A percentile compares a stretch with the other conserved stretches of the same genome.
Evolutionary conservation across 2,888 invertebrate genomes (phyloP).

Genomic region (Parnassius mnemosyne): DNA sequence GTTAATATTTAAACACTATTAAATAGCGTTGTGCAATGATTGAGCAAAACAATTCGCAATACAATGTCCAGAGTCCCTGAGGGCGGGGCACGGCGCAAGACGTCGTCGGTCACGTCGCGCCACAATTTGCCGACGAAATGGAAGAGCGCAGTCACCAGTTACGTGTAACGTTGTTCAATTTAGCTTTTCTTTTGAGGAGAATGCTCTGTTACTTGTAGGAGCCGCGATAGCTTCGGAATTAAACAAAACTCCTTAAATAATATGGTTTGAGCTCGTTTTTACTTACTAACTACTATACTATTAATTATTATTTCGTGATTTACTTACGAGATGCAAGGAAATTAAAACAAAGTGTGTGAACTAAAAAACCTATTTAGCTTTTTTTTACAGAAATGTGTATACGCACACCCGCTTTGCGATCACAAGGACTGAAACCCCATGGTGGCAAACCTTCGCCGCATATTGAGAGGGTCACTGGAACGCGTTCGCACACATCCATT

Average conservation of each 20-base stretch:
- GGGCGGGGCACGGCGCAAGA: slow-evolving; percentile 10
- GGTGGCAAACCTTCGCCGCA: too few species aligned
- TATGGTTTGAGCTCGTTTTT: background rate
- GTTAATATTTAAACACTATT: too few species aligned
- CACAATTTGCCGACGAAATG: slow-evolving; percentile 36
- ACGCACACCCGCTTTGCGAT: too few species aligned
- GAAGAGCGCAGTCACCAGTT: slow-evolving; percentile 32
- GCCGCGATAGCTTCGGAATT: background rate
- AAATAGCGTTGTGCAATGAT: too few species aligned
- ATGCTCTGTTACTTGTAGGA: background rate
- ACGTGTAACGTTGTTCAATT: slow-evolving; percentile 23
- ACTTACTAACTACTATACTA: background rate
- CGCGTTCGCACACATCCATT: too few species aligned
- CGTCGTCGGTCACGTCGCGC: slow-evolving; percentile 21
- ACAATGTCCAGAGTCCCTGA: background rate
- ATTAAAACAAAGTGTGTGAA: background rate
- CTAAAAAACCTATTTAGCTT: background rate
- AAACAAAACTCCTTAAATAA: background rate
- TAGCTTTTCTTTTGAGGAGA: slow-evolving; percentile 24
- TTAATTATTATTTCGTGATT: background rate
- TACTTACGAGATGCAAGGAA: background rate
- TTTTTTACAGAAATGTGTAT: background rate
- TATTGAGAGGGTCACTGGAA: too few species aligned
- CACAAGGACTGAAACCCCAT: background rate
- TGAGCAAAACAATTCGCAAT: background rate